A percentile compares a stretch with the other conserved stretches of the same genome.
Evolutionary conservation across 2,797 vertebrate genomes (phyloP).

Genomic region (Phylloscopus collybita): DNA sequence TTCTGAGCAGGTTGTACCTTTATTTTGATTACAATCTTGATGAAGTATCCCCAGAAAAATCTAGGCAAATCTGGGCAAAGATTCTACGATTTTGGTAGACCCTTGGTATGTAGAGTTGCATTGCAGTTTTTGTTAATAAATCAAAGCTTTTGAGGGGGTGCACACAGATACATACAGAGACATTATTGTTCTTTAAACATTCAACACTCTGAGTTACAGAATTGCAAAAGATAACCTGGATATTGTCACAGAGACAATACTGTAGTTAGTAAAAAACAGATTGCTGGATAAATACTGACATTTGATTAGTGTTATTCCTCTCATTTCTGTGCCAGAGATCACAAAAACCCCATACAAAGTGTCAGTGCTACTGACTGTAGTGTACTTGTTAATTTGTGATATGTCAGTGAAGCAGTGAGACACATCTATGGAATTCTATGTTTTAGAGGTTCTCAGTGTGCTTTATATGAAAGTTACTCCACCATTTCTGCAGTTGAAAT

Average conservation of each 20-base stretch:
- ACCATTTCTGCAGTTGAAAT: not conserved
- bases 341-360: not conserved
- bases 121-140: not conserved
- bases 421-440: not conserved
- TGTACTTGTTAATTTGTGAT: not conserved
- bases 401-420: not conserved
- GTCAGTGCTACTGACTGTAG: not conserved
- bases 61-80: not conserved
- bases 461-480: not conserved
- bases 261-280: not conserved
- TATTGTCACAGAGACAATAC: not conserved
- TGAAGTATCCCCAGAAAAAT: not conserved
- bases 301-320: conserved; percentile 23
- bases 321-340: conserved; percentile 1
- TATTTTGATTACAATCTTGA: not conserved
- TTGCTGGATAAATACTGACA: not conserved
- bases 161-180: not conserved
- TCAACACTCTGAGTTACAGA: not conserved
- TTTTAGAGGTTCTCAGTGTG: not conserved
- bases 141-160: not conserved
- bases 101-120: not conserved
- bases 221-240: not conserved
- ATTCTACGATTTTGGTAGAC: not conserved
- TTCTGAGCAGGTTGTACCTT: not conserved
- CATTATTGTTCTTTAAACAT: not conserved